Evolutionary conservation across 1,140 invertebrate species (phyloP), one percentile per base, ranked within the genome.

Genomic region (Macrotrachela quadricornifera): DNA sequence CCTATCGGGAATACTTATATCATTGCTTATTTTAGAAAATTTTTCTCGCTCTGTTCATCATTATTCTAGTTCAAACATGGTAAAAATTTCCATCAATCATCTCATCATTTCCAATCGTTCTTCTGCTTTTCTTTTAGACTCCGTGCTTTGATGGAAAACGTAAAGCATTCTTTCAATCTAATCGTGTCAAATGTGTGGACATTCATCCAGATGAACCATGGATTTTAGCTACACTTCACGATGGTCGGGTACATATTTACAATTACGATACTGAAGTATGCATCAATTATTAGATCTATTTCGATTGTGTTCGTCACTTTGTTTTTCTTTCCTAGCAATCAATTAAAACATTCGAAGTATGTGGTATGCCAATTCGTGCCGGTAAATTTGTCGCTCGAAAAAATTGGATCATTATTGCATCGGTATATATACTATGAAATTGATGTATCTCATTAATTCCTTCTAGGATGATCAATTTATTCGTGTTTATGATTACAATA

Each of bases 241-340:
- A 88, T 73, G 94, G 94, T 57, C 86, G 95, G 71, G 88, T 96
- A 56, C 91, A 97, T 72, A 85, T 99, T 62, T 99, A 92, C 90
- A 96, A 97, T 68, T 80, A 88, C 75, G 91, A 97, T 66, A 83
- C 80, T 47, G 87, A 94, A 69, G 72, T 68, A 55, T 13, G 15
- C 38, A 4, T 30, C 3, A 30, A 4, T 30, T 30, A 4, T 30
- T 30, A 4, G 21, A 4, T 30, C 2, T 30, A 4, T 30, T 30
- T 4, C 8, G 8, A 30, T 4, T n/a, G n/a, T n/a, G 37, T 49
- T 40, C 15, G 1, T 43, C 17, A n/a, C 14, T 50, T 4, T 40
- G 15, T 56, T 44, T 47, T 46, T 46, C 45, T 65, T 63, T 40
- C 64, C n/a, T n/a, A 77, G 68, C 79, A 79, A 61, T 69, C 87